phyloP scores from a whole-genome alignment of 2,888 invertebrate genomes.

The Amiota mariae region DNA sequence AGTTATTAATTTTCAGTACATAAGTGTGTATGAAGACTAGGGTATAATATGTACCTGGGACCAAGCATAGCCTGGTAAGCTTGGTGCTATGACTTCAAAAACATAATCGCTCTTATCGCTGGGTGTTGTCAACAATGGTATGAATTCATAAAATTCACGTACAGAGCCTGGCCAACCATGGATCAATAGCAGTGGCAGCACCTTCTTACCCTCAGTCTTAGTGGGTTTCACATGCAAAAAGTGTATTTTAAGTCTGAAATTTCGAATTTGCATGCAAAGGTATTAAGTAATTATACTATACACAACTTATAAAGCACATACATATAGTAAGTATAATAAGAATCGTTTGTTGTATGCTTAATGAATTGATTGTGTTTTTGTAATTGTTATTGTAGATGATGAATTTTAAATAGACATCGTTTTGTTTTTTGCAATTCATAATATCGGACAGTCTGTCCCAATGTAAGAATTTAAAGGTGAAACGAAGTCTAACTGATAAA shows the following conservation, averaged over 20 bases:
- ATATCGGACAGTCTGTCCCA: no score
- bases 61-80: constrained; percentile 82
- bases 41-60: constrained; percentile 76
- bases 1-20: background rate
- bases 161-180: constrained; percentile 93
- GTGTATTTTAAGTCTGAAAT: constrained; percentile 77
- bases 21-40: constrained; percentile 23
- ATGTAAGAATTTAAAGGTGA: no score
- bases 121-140: constrained; percentile 78
- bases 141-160: constrained; percentile 84
- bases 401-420: no score
- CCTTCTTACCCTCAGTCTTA: constrained; percentile 73
- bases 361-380: no score
- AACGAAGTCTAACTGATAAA: no score
- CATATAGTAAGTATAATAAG: no score
- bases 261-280: background rate
- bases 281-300: no score
- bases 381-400: no score
- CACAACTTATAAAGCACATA: no score
- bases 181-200: constrained; percentile 81
- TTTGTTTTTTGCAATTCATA: no score
- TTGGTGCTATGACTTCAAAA: constrained; percentile 81
- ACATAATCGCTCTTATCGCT: constrained; percentile 76
- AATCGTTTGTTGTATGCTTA: no score
- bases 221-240: constrained; percentile 78